These are phyloP conservation scores for Gavia stellata DNA, from an alignment of 2,113 vertebrate species.

Conservation along the genomic window DNA sequence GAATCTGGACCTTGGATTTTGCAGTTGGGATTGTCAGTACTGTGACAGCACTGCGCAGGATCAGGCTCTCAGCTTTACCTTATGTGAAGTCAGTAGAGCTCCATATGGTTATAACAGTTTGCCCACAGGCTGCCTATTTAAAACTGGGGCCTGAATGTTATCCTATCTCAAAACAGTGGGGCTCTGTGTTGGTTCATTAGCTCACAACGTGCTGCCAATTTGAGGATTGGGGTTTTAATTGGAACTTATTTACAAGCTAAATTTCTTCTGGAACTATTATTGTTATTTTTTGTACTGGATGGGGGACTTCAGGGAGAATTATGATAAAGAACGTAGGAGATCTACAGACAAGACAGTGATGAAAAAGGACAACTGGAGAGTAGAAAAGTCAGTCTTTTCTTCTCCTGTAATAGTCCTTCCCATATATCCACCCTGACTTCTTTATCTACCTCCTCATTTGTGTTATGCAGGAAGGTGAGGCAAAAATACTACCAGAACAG, in stretches of 20 bases:
- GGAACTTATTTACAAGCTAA: conserved; percentile 48
- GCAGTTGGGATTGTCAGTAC: neutral
- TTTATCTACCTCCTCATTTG: neutral
- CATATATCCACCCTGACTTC: neutral
- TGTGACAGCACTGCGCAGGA: neutral
- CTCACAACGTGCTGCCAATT: conserved; percentile 32
- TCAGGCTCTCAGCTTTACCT: neutral
- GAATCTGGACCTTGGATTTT: neutral
- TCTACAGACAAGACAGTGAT: neutral
- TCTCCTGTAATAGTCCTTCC: neutral
- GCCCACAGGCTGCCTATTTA: conserved; percentile 30
- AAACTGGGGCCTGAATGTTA: conserved; percentile 12
- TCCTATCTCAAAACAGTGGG: conserved; percentile 26
- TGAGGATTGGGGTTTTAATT: conserved; percentile 20
- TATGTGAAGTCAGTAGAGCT: conserved; percentile 1
- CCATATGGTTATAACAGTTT: conserved; percentile 42
- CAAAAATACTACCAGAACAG: neutral
- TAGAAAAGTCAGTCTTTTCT: neutral
- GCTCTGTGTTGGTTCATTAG: conserved; percentile 43
- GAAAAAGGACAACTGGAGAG: neutral
- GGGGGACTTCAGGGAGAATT: neutral
- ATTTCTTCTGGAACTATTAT: neutral
- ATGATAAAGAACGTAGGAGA: neutral
- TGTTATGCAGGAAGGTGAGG: neutral
- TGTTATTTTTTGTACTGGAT: neutral